phyloP scores from a whole-genome alignment of 2,797 vertebrate genomes.

The Characodon lateralis region DNA sequence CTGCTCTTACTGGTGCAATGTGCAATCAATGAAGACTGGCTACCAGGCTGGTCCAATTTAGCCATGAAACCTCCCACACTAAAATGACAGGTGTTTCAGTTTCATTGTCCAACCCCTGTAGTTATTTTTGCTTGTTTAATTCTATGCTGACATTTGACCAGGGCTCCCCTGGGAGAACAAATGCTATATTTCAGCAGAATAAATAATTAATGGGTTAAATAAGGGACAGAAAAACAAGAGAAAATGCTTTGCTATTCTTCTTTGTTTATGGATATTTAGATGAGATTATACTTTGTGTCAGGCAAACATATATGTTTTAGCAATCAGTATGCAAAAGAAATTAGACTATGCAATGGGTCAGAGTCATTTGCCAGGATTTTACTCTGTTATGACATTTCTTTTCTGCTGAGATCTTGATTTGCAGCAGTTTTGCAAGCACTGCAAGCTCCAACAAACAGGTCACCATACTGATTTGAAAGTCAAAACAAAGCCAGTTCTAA shows the following conservation, averaged over 20 bases:
- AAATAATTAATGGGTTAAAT: neutral
- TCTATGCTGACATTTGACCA: neutral
- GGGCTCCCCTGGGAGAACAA: neutral
- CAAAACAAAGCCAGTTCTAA: constrained; percentile 3
- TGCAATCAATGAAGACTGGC: no score
- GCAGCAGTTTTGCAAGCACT: neutral
- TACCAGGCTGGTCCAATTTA: no score
- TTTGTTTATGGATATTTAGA: neutral
- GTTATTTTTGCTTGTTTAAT: neutral
- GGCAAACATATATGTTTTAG: neutral
- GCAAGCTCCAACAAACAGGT: constrained; percentile 4
- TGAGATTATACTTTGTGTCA: neutral
- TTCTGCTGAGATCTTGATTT: neutral
- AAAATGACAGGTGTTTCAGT: no score
- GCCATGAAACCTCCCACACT: no score
- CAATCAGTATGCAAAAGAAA: neutral
- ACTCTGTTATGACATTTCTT: neutral
- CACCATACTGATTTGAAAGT: neutral
- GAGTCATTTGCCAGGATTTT: neutral
- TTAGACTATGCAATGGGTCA: neutral
- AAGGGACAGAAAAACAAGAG: neutral
- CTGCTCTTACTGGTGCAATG: no score
- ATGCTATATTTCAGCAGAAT: neutral
- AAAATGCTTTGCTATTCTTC: neutral
- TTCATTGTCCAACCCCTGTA: no score